Conservation (phyloP, 2,113 vertebrate genomes). For the Rhinogobius similis region DNA sequence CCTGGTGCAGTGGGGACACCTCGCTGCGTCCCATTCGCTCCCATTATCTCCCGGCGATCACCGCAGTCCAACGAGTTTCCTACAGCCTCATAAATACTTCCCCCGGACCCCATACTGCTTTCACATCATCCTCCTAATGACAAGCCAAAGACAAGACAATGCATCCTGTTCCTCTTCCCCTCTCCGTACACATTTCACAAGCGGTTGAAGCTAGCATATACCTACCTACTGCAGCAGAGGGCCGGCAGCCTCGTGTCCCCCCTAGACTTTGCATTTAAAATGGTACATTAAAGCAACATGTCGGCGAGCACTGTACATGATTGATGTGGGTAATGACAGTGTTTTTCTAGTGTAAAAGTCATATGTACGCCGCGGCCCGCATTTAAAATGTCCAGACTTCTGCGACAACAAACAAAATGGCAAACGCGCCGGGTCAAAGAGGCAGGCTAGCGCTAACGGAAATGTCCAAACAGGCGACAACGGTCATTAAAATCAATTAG, state of each 20-base stretch:
- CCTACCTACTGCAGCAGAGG: slow-evolving; percentile 52
- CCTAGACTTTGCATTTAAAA: slow-evolving; percentile 71
- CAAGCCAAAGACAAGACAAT: slow-evolving; percentile 88
- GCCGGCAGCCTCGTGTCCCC: slow-evolving; percentile 61
- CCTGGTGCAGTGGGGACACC: slow-evolving; percentile 94
- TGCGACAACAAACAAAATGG: slow-evolving; percentile 30
- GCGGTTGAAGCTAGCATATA: slow-evolving; percentile 50
- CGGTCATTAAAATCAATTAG: slow-evolving; percentile 71
- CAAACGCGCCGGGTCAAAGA: background rate
- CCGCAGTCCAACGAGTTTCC: slow-evolving; percentile 93
- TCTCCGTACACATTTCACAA: slow-evolving; percentile 66
- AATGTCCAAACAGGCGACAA: slow-evolving; percentile 17
- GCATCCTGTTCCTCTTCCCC: slow-evolving; percentile 78
- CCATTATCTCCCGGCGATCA: slow-evolving; percentile 93
- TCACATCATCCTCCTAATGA: slow-evolving; percentile 97
- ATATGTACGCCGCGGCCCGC: slow-evolving; percentile 44
- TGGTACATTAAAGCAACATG: slow-evolving; percentile 75
- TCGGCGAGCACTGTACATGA: slow-evolving; percentile 74
- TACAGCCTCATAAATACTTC: slow-evolving; percentile 93
- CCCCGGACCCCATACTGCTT: slow-evolving; percentile 92
- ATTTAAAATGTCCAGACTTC: slow-evolving; percentile 27
- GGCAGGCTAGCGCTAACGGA: slow-evolving; percentile 9
- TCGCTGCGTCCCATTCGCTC: slow-evolving; percentile 94
- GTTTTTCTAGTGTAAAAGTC: slow-evolving; percentile 64
- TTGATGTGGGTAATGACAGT: slow-evolving; percentile 72